Conservation (phyloP, 2,797 vertebrate genomes). For the Saxicola maurus region DNA sequence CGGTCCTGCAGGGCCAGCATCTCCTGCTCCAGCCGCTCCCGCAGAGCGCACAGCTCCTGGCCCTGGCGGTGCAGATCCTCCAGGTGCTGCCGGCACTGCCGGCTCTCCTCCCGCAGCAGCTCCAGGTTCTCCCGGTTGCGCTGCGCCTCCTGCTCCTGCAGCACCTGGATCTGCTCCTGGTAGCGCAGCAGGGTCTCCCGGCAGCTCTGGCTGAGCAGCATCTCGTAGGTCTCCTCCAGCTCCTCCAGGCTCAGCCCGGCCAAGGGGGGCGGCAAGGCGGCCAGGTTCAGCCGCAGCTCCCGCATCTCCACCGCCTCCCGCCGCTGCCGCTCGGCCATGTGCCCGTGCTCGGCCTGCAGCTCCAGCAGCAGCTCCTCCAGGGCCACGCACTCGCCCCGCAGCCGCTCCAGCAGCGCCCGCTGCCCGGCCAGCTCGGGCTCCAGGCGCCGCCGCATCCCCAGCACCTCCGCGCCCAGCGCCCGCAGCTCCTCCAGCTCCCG, state of each 20-base stretch:
- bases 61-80: constrained; percentile 76
- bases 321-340: constrained; percentile 77
- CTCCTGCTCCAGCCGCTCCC: constrained; percentile 79
- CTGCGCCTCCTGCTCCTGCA: constrained; percentile 78
- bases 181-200: constrained; percentile 81
- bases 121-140: constrained; percentile 72
- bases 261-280: constrained; percentile 60
- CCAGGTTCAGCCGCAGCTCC: constrained; percentile 61
- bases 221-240: constrained; percentile 79
- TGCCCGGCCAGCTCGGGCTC: constrained; percentile 79
- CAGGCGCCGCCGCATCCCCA: constrained; percentile 73
- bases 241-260: constrained; percentile 71
- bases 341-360: constrained; percentile 74
- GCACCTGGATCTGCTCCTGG: constrained; percentile 80
- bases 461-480: constrained; percentile 75
- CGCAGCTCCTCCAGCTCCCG: constrained; percentile 78
- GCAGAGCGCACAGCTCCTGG: constrained; percentile 76
- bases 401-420: constrained; percentile 75
- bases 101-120: constrained; percentile 80
- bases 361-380: constrained; percentile 81
- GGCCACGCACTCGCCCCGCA: constrained; percentile 72
- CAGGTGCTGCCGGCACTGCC: constrained; percentile 75
- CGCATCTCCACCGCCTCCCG: constrained; percentile 71
- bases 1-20: constrained; percentile 79
- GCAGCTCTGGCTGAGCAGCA: constrained; percentile 81